Percentiles rank a stretch among this genome's conserved stretches.
These are phyloP conservation scores for Epirrita christyi DNA, from an alignment of 2,888 invertebrate genomes.

Conservation along the genomic window DNA sequence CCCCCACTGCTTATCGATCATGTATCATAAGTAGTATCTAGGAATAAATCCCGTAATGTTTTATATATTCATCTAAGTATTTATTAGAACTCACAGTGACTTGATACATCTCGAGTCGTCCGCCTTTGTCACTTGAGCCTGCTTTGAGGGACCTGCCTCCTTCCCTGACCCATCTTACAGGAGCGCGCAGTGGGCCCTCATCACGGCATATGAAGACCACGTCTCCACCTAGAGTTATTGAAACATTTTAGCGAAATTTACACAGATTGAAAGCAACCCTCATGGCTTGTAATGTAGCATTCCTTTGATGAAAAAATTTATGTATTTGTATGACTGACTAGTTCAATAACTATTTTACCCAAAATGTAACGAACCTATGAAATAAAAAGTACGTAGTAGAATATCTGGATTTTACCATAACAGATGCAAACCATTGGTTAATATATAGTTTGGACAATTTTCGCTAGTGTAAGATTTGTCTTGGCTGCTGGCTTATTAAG, in stretches of 20 bases:
- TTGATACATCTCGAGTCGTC: constrained; percentile 94
- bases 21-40: no score
- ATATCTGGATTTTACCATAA: neutral
- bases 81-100: constrained; percentile 85
- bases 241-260: constrained; percentile 13
- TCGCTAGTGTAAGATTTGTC: no score
- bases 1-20: no score
- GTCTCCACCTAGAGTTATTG: constrained; percentile 89
- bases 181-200: constrained; percentile 91
- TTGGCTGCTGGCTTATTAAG: no score
- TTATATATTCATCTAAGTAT: no score
- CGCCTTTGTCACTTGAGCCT: constrained; percentile 89
- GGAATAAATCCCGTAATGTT: no score
- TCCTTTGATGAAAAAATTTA: constrained; percentile 14
- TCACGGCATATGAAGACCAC: constrained; percentile 97
- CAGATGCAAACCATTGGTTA: no score
- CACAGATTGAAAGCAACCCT: constrained; percentile 11
- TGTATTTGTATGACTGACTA: neutral
- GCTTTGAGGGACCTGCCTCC: constrained; percentile 89
- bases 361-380: neutral
- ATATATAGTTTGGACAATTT: no score
- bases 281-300: constrained; percentile 29
- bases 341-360: neutral
- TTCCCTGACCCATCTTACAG: constrained; percentile 90
- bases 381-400: no score